Conservation (phyloP, 2,888 invertebrate genomes). For the Spisula subtruncata region DNA sequence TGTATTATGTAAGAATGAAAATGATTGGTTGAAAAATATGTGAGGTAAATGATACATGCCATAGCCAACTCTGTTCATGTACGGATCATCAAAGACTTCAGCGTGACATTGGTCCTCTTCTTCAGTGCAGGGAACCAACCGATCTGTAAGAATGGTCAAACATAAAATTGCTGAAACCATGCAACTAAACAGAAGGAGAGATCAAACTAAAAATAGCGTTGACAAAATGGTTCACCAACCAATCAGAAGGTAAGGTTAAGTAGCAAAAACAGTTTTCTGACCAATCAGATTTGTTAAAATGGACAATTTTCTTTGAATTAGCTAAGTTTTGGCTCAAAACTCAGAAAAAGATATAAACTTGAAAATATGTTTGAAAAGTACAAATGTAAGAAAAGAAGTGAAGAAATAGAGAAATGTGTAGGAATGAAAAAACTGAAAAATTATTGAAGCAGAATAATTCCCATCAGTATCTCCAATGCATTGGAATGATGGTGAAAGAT, state of each 20-base stretch:
- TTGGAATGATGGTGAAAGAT: no score
- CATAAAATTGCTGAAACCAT: constrained; percentile 68
- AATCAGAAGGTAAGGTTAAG: no score
- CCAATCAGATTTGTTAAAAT: constrained; percentile 17
- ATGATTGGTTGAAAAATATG: constrained; percentile 37
- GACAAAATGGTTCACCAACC: no score
- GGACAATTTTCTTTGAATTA: no score
- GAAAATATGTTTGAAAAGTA: no score
- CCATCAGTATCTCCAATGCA: no score
- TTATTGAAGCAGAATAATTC: no score
- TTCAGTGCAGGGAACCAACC: constrained; percentile 76
- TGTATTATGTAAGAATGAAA: neutral
- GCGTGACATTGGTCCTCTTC: constrained; percentile 76
- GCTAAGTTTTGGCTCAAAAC: no score
- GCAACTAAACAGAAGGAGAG: constrained; percentile 57
- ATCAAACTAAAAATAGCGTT: neutral
- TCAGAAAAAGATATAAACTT: no score
- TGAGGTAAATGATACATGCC: constrained; percentile 80
- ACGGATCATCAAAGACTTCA: constrained; percentile 78
- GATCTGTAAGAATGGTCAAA: constrained; percentile 70
- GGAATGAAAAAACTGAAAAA: no score
- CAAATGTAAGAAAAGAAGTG: no score
- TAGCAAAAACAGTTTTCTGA: neutral
- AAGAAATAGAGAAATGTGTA: no score
- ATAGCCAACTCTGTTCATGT: constrained; percentile 82